These are phyloP conservation scores for Zaprionus camerounensis DNA, from an alignment of 1,140 invertebrate genomes.

Conservation along the genomic window DNA sequence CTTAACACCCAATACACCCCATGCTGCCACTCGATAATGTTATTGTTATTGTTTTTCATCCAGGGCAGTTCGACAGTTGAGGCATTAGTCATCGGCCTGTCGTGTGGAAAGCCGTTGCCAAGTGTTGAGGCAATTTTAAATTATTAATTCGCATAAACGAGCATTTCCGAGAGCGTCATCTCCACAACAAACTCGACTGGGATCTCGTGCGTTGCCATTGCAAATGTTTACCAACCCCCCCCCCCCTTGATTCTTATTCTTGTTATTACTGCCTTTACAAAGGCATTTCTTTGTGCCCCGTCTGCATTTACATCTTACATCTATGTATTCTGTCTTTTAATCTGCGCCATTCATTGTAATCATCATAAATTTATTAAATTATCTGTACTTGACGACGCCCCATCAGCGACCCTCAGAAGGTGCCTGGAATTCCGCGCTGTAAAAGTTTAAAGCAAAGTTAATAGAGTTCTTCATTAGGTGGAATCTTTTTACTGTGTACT, in stretches of 20 bases:
- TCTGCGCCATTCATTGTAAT: conserved; percentile 57
- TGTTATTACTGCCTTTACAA: neutral
- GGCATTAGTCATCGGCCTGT: conserved; percentile 34
- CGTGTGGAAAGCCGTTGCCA: conserved; percentile 38
- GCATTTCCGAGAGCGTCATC: conserved; percentile 55
- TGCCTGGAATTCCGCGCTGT: neutral
- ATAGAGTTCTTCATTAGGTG: conserved; percentile 28
- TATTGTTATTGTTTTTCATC: conserved; percentile 33
- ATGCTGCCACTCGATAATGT: neutral
- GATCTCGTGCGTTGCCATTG: conserved; percentile 50
- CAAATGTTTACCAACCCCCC: conserved; percentile 28
- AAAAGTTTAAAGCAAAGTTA: conserved; percentile 2
- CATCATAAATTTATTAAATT: conserved; percentile 76
- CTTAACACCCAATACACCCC: neutral
- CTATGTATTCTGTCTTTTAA: conserved; percentile 38
- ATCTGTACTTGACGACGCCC: conserved; percentile 57
- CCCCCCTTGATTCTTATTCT: neutral
- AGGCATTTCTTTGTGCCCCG: neutral
- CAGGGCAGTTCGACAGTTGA: neutral
- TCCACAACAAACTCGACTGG: conserved; percentile 2
- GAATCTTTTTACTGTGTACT: neutral
- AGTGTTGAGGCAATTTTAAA: conserved; percentile 53
- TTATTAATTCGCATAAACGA: conserved; percentile 70
- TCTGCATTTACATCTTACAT: conserved; percentile 7
- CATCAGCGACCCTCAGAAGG: neutral